A percentile compares a stretch with the other conserved stretches of the same genome.
These are phyloP conservation scores for Scolanthus callimorphus DNA, from an alignment of 92 coral and sea anemone species.

Conservation along the genomic window DNA sequence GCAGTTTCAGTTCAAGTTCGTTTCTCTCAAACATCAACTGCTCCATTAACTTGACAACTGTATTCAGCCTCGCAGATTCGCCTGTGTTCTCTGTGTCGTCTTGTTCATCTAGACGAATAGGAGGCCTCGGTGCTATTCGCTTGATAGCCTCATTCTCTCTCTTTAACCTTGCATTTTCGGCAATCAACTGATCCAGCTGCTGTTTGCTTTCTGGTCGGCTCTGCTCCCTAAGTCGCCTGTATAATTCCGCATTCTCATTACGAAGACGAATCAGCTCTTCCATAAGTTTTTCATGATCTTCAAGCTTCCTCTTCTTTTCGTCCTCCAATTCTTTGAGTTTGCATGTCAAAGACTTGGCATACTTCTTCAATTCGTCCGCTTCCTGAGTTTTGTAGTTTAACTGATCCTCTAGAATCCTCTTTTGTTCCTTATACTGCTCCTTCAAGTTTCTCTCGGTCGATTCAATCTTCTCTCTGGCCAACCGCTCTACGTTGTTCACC, in stretches of 20 bases:
- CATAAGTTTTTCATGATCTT: conserved; percentile 21
- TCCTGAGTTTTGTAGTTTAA: conserved; percentile 48
- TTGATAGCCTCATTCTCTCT: conserved; percentile 61
- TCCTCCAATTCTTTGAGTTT: conserved; percentile 29
- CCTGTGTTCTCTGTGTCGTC: conserved; percentile 26
- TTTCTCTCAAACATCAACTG: conserved; percentile 80
- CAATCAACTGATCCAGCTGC: conserved; percentile 39
- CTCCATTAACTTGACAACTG: conserved; percentile 80
- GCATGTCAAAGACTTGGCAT: conserved; percentile 34
- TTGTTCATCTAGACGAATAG: conserved; percentile 7
- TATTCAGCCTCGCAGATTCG: conserved; percentile 52
- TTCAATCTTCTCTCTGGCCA: conserved; percentile 67
- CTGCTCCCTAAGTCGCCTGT: conserved; percentile 62
- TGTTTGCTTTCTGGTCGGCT: conserved; percentile 17
- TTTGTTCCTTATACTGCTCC: conserved; percentile 36
- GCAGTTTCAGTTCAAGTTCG: conserved; percentile 62
- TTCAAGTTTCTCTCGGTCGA: conserved; percentile 42
- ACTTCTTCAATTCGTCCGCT: conserved; percentile 38
- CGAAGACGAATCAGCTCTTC: conserved; percentile 54
- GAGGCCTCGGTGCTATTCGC: conserved; percentile 7
- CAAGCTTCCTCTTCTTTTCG: conserved; percentile 19
- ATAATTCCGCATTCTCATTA: conserved; percentile 64
- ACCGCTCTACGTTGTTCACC: conserved; percentile 57
- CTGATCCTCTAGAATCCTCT: conserved; percentile 45
- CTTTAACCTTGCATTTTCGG: conserved; percentile 60